These are phyloP conservation scores for Alcis repandata DNA, from an alignment of 2,888 invertebrate genomes.

Conservation along the genomic window DNA sequence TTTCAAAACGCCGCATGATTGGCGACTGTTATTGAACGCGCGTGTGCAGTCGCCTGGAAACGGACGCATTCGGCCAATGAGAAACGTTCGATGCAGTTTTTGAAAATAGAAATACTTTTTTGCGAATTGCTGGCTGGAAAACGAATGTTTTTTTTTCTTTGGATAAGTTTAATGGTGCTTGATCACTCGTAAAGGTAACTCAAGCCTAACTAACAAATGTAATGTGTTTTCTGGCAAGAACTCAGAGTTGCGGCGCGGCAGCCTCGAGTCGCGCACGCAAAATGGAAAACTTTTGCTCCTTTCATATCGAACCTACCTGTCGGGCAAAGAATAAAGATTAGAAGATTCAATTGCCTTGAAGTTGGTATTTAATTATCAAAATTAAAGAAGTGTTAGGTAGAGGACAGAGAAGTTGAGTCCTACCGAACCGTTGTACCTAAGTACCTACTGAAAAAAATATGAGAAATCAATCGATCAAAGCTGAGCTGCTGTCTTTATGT, in stretches of 20 bases:
- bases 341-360: not conserved
- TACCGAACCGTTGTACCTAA: too few species aligned
- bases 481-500: too few species aligned
- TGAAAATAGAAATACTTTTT: slow-evolving; percentile 25
- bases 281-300: slow-evolving; percentile 73
- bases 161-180: not conserved
- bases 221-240: slow-evolving; percentile 37
- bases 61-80: slow-evolving; percentile 62
- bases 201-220: not conserved
- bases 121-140: not conserved
- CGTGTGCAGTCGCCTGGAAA: slow-evolving; percentile 63
- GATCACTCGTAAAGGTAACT: not conserved
- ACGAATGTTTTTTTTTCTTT: not conserved
- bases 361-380: not conserved
- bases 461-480: too few species aligned
- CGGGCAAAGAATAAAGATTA: slow-evolving; percentile 52
- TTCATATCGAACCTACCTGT: slow-evolving; percentile 69
- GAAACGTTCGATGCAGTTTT: slow-evolving; percentile 51
- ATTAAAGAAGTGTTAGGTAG: not conserved
- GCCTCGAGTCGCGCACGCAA: slow-evolving; percentile 59
- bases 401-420: too few species aligned
- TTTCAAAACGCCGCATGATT: slow-evolving; percentile 78
- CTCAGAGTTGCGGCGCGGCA: slow-evolving; percentile 49
- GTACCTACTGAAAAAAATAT: too few species aligned
- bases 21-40: slow-evolving; percentile 76